phyloP scores from a whole-genome alignment of 2,113 vertebrate species.

The Phrynocephalus versicolor region DNA sequence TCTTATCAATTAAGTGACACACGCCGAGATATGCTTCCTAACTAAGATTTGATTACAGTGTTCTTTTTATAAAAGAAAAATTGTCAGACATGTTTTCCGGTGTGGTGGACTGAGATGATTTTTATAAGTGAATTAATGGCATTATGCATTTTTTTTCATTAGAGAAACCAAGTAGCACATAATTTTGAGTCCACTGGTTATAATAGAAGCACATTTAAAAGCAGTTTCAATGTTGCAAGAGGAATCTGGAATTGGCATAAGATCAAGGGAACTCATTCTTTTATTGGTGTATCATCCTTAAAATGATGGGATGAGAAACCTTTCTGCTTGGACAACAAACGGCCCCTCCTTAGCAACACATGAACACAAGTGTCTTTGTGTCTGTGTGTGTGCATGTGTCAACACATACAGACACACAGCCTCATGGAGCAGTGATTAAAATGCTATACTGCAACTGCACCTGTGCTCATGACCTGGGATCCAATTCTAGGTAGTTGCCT shows the following conservation, averaged over 20 bases:
- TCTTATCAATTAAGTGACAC: conserved; percentile 43
- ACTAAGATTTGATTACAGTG: neutral
- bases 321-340: too few relatives aligned
- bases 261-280: neutral
- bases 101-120: neutral
- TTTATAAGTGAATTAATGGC: neutral
- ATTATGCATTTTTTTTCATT: neutral
- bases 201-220: neutral
- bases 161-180: too few relatives aligned
- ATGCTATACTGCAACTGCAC: too few relatives aligned
- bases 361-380: neutral
- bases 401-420: neutral
- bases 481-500: too few relatives aligned
- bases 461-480: too few relatives aligned
- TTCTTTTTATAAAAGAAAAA: neutral
- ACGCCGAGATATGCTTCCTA: conserved; percentile 15
- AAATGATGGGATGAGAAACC: too few relatives aligned
- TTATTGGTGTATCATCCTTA: neutral
- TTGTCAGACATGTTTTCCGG: neutral
- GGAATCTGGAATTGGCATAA: neutral
- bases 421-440: too few relatives aligned
- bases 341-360: too few relatives aligned
- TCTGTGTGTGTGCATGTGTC: neutral
- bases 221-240: neutral
- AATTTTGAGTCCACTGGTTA: neutral